phyloP scores from a whole-genome alignment of 2,113 vertebrate species.

The Noturus placidus region DNA sequence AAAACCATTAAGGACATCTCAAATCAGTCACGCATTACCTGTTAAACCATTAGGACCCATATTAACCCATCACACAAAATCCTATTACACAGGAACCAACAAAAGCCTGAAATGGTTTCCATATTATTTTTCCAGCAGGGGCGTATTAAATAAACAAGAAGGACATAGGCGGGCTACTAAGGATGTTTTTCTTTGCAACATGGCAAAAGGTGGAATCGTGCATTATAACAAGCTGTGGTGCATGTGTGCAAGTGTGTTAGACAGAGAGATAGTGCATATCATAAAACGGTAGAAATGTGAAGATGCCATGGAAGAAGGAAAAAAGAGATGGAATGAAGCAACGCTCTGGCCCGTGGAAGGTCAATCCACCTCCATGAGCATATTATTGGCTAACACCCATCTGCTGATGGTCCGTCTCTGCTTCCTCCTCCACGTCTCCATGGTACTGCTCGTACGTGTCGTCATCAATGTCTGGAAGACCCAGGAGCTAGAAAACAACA shows the following conservation, averaged over 20 bases:
- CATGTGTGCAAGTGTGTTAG: slow-evolving; percentile 33
- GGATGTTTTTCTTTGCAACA: slow-evolving; percentile 63
- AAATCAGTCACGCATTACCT: neutral
- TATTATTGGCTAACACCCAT: slow-evolving; percentile 99
- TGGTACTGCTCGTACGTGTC: slow-evolving; percentile 96
- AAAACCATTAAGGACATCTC: neutral
- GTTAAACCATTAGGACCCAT: slow-evolving; percentile 9
- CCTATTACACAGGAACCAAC: neutral
- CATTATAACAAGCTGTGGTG: slow-evolving; percentile 58
- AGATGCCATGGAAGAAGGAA: slow-evolving; percentile 27
- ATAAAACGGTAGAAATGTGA: slow-evolving; percentile 31
- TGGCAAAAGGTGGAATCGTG: slow-evolving; percentile 70
- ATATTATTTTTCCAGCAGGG: neutral
- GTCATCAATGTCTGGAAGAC: slow-evolving; percentile 93
- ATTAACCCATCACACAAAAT: neutral
- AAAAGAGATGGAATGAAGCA: slow-evolving; percentile 39
- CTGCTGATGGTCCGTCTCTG: slow-evolving; percentile 95
- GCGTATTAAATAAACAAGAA: slow-evolving; percentile 12
- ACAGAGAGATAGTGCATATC: slow-evolving; percentile 39
- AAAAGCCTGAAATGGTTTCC: slow-evolving; percentile 4
- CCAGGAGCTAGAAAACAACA: slow-evolving; percentile 80
- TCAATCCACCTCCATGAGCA: slow-evolving; percentile 51
- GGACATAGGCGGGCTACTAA: slow-evolving; percentile 33
- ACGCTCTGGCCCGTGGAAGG: slow-evolving; percentile 47
- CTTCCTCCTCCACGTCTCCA: slow-evolving; percentile 96